Percentiles rank a stretch among this genome's conserved stretches.
Evolutionary conservation across 2,113 vertebrate genomes (phyloP).

Genomic region (Pelecanoides urinatrix): DNA sequence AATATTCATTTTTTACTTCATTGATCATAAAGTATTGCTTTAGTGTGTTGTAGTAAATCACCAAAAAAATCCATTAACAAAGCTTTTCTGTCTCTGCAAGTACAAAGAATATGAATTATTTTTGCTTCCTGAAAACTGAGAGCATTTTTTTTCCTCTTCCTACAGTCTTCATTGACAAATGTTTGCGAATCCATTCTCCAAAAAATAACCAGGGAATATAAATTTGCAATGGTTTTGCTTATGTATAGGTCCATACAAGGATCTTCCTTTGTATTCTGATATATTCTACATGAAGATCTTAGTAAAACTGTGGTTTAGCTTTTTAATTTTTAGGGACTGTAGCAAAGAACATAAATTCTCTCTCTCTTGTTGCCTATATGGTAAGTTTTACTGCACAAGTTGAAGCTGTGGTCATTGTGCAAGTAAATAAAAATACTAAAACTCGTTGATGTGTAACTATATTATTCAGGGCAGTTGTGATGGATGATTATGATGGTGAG

Average conservation of each 20-base stretch:
- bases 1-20: slow-evolving; percentile 60
- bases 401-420: neutral
- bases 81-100: slow-evolving; percentile 20
- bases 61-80: slow-evolving; percentile 54
- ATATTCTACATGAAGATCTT: neutral
- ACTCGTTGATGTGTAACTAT: neutral
- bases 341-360: neutral
- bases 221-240: neutral
- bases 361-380: neutral
- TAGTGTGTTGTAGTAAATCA: slow-evolving; percentile 64
- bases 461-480: neutral
- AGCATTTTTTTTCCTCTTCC: neutral
- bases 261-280: neutral
- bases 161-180: neutral
- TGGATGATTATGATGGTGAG: neutral
- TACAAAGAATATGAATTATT: slow-evolving; percentile 48
- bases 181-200: neutral
- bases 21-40: slow-evolving; percentile 52
- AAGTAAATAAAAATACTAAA: neutral
- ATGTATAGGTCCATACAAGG: too few species aligned
- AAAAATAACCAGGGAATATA: neutral
- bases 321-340: neutral
- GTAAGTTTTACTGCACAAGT: neutral
- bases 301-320: neutral
- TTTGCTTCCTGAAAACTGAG: neutral